Evolutionary conservation across 2,888 invertebrate species (phyloP).

Genomic region (Eulithis testata): DNA sequence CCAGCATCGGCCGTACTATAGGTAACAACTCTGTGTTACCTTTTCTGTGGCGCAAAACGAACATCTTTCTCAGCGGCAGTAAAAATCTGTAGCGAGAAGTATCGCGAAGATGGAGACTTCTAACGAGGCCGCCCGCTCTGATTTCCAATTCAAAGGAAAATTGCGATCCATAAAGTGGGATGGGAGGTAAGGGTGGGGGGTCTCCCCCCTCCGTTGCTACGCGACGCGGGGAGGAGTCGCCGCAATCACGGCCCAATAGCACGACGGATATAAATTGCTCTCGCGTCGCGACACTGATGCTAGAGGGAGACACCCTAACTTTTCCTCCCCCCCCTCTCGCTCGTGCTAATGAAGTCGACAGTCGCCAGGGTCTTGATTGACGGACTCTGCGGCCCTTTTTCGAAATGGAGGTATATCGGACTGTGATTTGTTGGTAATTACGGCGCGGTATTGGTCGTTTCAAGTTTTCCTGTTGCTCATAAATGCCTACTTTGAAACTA

Average conservation of each 20-base stretch:
- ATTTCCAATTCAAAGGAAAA: constrained; percentile 86
- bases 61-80: constrained; percentile 72
- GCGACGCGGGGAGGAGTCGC: constrained; percentile 87
- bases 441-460: constrained; percentile 54
- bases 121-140: constrained; percentile 82
- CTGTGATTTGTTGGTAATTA: constrained; percentile 75
- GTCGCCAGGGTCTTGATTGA: constrained; percentile 79
- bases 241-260: constrained; percentile 85
- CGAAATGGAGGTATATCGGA: constrained; percentile 63
- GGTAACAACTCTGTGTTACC: background rate
- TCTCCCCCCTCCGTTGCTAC: constrained; percentile 83
- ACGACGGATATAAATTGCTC: constrained; percentile 85
- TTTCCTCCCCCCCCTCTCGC: constrained; percentile 49
- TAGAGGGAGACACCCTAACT: constrained; percentile 58
- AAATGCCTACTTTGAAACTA: constrained; percentile 30
- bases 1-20: background rate
- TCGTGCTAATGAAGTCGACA: constrained; percentile 81
- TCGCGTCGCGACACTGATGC: constrained; percentile 76
- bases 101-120: constrained; percentile 78
- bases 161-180: constrained; percentile 83
- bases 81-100: constrained; percentile 79
- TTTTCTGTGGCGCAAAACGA: constrained; percentile 40
- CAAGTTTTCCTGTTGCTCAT: constrained; percentile 48
- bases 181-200: constrained; percentile 58
- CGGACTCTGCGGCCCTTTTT: constrained; percentile 76